Conservation (phyloP, 2,888 invertebrate genomes). For the Megalurothrips usitatus region DNA sequence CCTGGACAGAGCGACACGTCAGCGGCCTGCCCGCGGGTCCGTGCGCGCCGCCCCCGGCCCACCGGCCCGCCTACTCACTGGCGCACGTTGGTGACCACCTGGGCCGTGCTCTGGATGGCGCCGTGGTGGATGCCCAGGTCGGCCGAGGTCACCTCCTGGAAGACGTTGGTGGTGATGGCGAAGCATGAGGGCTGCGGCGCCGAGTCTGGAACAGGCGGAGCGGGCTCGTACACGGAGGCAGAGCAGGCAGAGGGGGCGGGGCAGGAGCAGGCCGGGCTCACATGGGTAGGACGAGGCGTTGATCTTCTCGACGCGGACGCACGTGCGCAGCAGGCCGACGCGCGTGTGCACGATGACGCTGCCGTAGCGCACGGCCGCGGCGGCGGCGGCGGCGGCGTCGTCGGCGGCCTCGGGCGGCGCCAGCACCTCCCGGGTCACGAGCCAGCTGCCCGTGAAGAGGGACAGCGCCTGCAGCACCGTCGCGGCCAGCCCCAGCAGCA, state of each 20-base stretch:
- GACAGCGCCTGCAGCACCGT: not conserved
- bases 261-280: not conserved
- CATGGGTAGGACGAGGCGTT: constrained; percentile 11
- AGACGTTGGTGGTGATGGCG: not conserved
- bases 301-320: constrained; percentile 16
- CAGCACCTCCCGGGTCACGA: constrained; percentile 3
- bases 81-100: constrained; percentile 7
- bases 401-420: not conserved
- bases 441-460: constrained; percentile 23
- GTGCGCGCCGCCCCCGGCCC: no score
- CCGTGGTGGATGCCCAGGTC: constrained; percentile 9
- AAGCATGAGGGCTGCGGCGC: not conserved
- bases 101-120: not conserved
- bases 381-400: not conserved
- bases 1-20: not conserved
- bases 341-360: constrained; percentile 17
- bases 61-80: not conserved
- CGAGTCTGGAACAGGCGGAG: not conserved
- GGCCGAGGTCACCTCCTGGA: not conserved
- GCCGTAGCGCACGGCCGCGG: not conserved
- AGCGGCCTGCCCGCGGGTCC: no score
- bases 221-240: not conserved
- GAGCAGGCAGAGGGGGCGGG: not conserved
- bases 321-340: constrained; percentile 9
- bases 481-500: constrained; percentile 25